phyloP scores from a whole-genome alignment of 2,888 invertebrate genomes.

The Drosophila picticornis region DNA sequence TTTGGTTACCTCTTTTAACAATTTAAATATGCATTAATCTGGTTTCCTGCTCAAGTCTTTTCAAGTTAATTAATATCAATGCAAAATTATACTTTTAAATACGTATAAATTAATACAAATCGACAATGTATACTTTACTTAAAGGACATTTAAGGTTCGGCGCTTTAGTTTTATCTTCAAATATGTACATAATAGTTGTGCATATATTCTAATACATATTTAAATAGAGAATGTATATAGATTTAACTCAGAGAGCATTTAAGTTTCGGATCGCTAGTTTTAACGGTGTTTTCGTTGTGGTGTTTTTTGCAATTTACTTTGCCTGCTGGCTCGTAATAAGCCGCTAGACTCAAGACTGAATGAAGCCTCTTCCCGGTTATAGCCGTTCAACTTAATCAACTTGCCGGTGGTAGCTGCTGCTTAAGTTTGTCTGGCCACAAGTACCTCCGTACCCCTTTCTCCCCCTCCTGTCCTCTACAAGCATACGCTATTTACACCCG shows the following conservation, averaged over 20 bases:
- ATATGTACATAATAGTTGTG: background rate
- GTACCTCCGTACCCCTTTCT: constrained; percentile 11
- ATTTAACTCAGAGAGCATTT: constrained; percentile 23
- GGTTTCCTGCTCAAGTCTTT: background rate
- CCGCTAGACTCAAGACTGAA: constrained; percentile 58
- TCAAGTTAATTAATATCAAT: background rate
- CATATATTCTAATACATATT: background rate
- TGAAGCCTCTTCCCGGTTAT: constrained; percentile 55
- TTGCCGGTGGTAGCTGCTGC: constrained; percentile 54
- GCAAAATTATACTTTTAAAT: background rate
- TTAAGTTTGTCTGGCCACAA: constrained; percentile 73
- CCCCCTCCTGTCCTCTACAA: background rate
- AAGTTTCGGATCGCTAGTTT: constrained; percentile 21
- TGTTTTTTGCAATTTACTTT: constrained; percentile 69
- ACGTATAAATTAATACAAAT: no score
- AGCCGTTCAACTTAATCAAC: constrained; percentile 74
- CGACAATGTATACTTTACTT: no score
- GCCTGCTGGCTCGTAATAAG: constrained; percentile 75
- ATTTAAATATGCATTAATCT: background rate
- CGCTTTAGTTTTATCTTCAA: constrained; percentile 13
- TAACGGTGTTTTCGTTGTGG: background rate
- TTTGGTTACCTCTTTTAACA: background rate
- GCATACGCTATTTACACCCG: background rate
- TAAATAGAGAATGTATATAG: background rate
- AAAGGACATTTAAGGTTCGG: constrained; percentile 20